Conservation (phyloP, 2,888 invertebrate species). For the Drosophila peninsularis region DNA sequence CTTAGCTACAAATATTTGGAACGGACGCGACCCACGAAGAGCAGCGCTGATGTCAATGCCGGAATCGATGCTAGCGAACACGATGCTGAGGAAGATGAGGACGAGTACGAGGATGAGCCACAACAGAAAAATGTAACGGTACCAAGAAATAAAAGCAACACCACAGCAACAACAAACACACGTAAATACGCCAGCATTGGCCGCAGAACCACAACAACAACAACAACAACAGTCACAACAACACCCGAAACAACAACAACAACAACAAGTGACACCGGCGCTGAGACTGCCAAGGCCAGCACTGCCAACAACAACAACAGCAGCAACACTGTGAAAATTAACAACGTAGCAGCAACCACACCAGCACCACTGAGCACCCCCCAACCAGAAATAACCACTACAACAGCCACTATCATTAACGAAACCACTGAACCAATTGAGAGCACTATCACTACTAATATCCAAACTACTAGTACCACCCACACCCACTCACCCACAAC, state of each 20-base stretch:
- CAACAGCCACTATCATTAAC: conserved; percentile 67
- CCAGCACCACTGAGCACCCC: conserved; percentile 50
- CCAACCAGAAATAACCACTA: conserved; percentile 54
- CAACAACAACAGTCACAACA: conserved; percentile 55
- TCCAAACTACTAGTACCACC: conserved; percentile 56
- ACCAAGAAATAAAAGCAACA: conserved; percentile 81
- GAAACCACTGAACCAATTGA: conserved; percentile 81
- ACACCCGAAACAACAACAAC: conserved; percentile 51
- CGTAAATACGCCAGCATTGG: conserved; percentile 83
- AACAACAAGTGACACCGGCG: conserved; percentile 51
- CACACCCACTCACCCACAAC: conserved; percentile 59
- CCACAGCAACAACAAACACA: conserved; percentile 74
- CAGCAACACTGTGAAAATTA: conserved; percentile 61
- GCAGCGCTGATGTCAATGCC: conserved; percentile 37
- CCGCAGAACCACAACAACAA: conserved; percentile 80
- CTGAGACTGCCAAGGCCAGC: conserved; percentile 65
- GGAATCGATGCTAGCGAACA: conserved; percentile 46
- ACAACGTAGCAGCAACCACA: conserved; percentile 62
- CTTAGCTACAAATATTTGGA: conserved; percentile 82
- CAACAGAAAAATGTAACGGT: conserved; percentile 82
- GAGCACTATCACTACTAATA: conserved; percentile 66
- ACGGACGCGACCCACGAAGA: conserved; percentile 79
- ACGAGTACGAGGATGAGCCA: conserved; percentile 66
- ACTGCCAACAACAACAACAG: conserved; percentile 54
- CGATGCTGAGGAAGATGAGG: conserved; percentile 59